phyloP scores from a whole-genome alignment of 2,888 invertebrate genomes.

The Pherbina coryleti region DNA sequence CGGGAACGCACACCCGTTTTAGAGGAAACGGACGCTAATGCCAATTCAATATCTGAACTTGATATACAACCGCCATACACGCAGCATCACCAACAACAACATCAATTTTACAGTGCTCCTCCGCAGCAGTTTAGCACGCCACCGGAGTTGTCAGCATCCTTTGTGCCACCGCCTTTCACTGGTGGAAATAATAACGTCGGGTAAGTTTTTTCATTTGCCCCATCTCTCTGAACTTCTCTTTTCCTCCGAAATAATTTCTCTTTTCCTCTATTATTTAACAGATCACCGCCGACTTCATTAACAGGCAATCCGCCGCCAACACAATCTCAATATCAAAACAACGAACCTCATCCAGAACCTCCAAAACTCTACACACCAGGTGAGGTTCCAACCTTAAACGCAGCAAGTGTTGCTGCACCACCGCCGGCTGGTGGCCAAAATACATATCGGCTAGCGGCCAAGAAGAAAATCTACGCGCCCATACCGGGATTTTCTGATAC shows the following conservation, averaged over 20 bases:
- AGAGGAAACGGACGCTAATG: constrained; percentile 48
- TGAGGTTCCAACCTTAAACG: constrained; percentile 55
- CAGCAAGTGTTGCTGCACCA: constrained; percentile 37
- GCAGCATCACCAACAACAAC: constrained; percentile 49
- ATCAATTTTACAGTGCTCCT: constrained; percentile 65
- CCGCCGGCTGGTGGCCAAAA: constrained; percentile 58
- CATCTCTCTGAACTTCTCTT: not conserved
- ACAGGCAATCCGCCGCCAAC: not conserved
- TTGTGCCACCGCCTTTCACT: constrained; percentile 36
- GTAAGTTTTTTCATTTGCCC: constrained; percentile 42
- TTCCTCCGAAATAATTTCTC: not conserved
- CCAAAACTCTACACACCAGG: constrained; percentile 66
- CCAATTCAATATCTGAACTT: constrained; percentile 52
- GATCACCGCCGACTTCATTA: not conserved
- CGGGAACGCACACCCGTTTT: constrained; percentile 48
- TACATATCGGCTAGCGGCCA: constrained; percentile 77
- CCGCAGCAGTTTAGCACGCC: constrained; percentile 68
- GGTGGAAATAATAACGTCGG: constrained; percentile 31
- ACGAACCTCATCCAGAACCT: constrained; percentile 52
- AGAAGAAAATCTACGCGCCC: constrained; percentile 81
- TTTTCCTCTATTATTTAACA: constrained; percentile 14
- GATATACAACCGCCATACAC: constrained; percentile 63
- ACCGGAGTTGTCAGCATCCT: constrained; percentile 23
- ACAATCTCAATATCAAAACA: constrained; percentile 14
- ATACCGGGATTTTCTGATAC: constrained; percentile 76